A percentile compares a stretch with the other conserved stretches of the same genome.
phyloP scores from a whole-genome alignment of 2,888 invertebrate species.

The Teleogryllus oceanicus region DNA sequence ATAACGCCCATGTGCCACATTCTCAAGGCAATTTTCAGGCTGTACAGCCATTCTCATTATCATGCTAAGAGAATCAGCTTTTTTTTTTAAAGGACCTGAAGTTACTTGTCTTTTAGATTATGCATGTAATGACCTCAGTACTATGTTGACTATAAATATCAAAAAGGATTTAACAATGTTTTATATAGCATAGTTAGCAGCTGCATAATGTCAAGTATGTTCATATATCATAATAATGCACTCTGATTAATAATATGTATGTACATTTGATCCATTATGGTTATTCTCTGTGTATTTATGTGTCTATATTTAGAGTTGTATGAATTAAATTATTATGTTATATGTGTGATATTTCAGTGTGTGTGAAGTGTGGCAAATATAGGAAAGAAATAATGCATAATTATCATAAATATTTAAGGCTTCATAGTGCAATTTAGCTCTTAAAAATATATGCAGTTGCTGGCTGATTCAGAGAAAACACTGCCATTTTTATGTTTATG shows the following conservation, averaged over 20 bases:
- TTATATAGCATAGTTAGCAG: not conserved
- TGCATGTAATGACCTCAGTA: no score
- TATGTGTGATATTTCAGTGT: constrained; percentile 10
- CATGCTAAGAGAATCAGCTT: no score
- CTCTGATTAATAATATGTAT: not conserved
- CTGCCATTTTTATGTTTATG: constrained; percentile 7
- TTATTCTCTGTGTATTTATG: not conserved
- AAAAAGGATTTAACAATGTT: not conserved
- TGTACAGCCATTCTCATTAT: not conserved
- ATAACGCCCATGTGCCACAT: not conserved
- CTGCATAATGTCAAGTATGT: not conserved
- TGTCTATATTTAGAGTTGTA: not conserved
- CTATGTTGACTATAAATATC: no score
- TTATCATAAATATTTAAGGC: not conserved
- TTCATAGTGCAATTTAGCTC: not conserved
- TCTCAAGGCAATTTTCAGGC: constrained; percentile 11
- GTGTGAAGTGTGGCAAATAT: not conserved
- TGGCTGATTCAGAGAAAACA: not conserved
- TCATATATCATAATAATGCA: constrained; percentile 6
- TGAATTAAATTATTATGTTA: constrained; percentile 11
- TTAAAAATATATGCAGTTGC: not conserved
- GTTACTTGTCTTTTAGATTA: no score
- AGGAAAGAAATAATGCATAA: not conserved
- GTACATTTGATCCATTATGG: not conserved
- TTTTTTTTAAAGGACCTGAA: no score